Evolutionary conservation across 1,140 invertebrate species (phyloP), one percentile per base, ranked within the genome.

Genomic region (Camponotus vicinus): DNA sequence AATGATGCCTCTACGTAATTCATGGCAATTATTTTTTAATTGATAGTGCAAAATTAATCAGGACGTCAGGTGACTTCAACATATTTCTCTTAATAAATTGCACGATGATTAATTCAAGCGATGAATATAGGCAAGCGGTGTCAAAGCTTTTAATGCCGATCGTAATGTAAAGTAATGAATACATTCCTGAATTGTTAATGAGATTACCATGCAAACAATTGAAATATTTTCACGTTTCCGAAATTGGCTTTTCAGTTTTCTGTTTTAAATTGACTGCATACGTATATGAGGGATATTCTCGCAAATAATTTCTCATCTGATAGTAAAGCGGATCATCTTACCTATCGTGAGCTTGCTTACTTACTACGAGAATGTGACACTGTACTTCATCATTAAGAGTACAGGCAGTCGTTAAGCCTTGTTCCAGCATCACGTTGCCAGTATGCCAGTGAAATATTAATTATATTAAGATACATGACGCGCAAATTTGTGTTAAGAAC

Each of bases 21-120:
- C 69, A 21, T n/a, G 55, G 69, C 79, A 73, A 75, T 83, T 83
- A 83, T 83, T 83, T 83, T 83, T 83, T 75, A 83, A 83, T 83
- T 83, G 40, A 83, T 75, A 75, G 57, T 61, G 69, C 40, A 61
- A 83, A 75, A 83, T 83, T 83, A 83, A 73, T 83, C 67, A 70
- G 55, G 27, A 61, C 18, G 27, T 49, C 18, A 27, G 66, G 18
- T 75, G 52, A 83, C 79, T 73, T 64, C 27, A 71, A 83, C 79
- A 49, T 73, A 82, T 82, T 57, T 69, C 55, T 83, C 79, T 83
- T 83, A 73, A 83, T 83, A 83, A 83, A 83, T 83, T 73, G 79
- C 55, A 45, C 37, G 69, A 73, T 83, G 45, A 83, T 83, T 75
- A 73, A 83, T 83, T 73, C 79, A 83, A 61, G 40, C 55, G 55